Evolutionary conservation across 2,888 invertebrate genomes (phyloP).

Genomic region (Pycnomerus fuliginosus): DNA sequence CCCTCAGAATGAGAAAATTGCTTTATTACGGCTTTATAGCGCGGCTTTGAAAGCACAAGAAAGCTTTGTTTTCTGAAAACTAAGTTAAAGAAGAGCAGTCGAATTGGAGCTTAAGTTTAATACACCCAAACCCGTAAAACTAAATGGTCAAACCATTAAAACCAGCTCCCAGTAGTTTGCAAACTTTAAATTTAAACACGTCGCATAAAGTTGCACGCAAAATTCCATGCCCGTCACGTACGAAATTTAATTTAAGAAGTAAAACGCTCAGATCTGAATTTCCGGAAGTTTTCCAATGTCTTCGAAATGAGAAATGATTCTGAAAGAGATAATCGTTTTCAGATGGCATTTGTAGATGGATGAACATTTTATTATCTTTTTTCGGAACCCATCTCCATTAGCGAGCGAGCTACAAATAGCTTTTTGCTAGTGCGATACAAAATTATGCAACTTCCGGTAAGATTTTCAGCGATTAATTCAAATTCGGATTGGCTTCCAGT

Average conservation of each 20-base stretch:
- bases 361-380: conserved; percentile 38
- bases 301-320: conserved; percentile 38
- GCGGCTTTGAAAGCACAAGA: conserved; percentile 17
- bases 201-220: too few relatives aligned
- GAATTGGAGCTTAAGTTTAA: conserved; percentile 19
- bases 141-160: too few relatives aligned
- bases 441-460: conserved; percentile 11
- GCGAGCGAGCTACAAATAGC: conserved; percentile 24
- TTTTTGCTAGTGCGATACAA: conserved; percentile 26
- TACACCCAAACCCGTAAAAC: conserved; percentile 3
- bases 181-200: not conserved
- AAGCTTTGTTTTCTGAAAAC: conserved; percentile 22
- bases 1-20: conserved; percentile 19
- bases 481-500: too few relatives aligned
- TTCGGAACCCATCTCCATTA: conserved; percentile 34
- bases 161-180: too few relatives aligned
- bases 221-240: conserved; percentile 32
- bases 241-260: conserved; percentile 35
- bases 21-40: conserved; percentile 21
- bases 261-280: conserved; percentile 33
- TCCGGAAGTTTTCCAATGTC: conserved; percentile 34
- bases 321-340: conserved; percentile 39
- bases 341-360: conserved; percentile 37
- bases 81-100: conserved; percentile 23
- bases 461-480: too few relatives aligned